Evolutionary conservation across 2,113 vertebrate genomes (phyloP), one percentile per base, ranked within the genome.

Genomic region (Ailurus styani): DNA sequence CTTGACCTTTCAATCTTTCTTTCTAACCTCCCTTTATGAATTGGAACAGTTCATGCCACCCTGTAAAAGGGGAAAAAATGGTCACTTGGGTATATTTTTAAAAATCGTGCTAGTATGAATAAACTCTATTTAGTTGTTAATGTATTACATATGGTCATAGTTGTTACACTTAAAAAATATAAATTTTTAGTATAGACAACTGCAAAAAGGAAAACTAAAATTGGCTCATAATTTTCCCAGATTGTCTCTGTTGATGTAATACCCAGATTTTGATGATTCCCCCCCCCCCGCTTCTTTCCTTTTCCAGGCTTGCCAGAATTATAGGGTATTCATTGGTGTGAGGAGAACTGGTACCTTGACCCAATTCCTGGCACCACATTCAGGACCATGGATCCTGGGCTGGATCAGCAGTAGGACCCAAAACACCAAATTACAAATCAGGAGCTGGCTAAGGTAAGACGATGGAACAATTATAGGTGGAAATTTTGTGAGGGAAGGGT

Each of bases 121-220:
- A 96, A 93, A 54, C 27, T 14, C 3, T 55, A 42, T 78, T 90
- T 87, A 81, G 64, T 25, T 62, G 3, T 90, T 83, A 87, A 37
- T 77, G 23, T 34, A 54, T 95, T 66, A n/a, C 20, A 72, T 86
- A 47, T 89, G 15, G 57, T 91, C 37, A 68, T 62, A 60, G 50
- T 75, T 77, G 73, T 83, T 55, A 90, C 29, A 87, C 13, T 86
- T 66, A 62, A 90, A 90, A 90, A 52, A 88, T 47, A 34, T 50
- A 84, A 73, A 20, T 34, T 62, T 90, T 91, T 85, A 88, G 45
- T 73, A 13, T 21, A 92, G 54, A 96, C 47, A 95, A 62, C 25
- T 84, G 11, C 42, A 83, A 96, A 94, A 68, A 83, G 21, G 60
- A 81, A 79, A 96, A 52, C 6, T 50, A 88, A 96, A 66, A 84